phyloP scores from a whole-genome alignment of 2,113 vertebrate species.

The Salvator merianae region DNA sequence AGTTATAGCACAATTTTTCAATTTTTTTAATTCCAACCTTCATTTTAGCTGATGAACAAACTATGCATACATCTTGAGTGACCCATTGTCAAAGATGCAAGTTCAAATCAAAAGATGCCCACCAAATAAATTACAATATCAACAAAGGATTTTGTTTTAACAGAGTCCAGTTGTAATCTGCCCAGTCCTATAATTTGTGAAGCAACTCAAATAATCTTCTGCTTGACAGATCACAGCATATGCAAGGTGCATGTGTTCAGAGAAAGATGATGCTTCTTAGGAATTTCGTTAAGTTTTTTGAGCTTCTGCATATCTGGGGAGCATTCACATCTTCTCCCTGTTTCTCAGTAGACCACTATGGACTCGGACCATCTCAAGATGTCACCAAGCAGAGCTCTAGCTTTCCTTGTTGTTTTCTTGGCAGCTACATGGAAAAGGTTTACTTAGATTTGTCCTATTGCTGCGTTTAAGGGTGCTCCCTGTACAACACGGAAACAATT shows the following conservation, averaged over 20 bases:
- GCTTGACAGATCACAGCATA: too few species aligned
- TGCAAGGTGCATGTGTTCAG: too few species aligned
- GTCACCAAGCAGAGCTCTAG: neutral
- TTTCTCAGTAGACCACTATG: neutral
- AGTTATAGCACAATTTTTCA: neutral
- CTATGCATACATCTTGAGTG: neutral
- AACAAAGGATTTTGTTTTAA: too few species aligned
- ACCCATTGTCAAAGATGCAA: neutral
- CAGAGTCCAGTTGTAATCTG: too few species aligned
- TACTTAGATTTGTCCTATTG: neutral
- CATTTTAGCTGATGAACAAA: neutral
- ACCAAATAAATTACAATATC: neutral
- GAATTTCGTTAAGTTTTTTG: too few species aligned
- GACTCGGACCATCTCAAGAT: too few species aligned
- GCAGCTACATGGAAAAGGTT: neutral
- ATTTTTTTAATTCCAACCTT: neutral
- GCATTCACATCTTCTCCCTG: neutral
- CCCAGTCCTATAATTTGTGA: too few species aligned
- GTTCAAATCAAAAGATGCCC: neutral
- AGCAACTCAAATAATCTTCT: too few species aligned
- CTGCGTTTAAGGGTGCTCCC: neutral
- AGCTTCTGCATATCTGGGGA: neutral
- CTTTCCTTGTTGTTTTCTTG: neutral
- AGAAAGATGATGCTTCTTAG: too few species aligned
- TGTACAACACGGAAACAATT: too few species aligned